These are phyloP conservation scores for Monopis laevigella DNA, from an alignment of 2,888 invertebrate genomes.

Conservation along the genomic window DNA sequence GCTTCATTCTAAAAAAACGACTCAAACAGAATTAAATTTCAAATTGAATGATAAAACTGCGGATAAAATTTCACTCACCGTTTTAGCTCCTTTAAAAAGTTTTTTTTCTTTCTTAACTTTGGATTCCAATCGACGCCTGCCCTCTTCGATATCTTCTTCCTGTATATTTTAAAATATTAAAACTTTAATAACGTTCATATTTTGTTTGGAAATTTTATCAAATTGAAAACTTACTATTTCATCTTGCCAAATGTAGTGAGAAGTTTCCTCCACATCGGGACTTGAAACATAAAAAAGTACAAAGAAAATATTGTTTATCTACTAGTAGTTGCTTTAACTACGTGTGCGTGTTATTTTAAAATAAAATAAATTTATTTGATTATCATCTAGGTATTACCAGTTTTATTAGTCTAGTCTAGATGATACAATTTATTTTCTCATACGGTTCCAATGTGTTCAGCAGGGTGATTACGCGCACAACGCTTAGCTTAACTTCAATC, in stretches of 20 bases:
- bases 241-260: slow-evolving; percentile 29
- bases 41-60: too few species aligned
- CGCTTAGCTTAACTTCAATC: too few species aligned
- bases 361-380: too few species aligned
- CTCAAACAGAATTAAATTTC: background rate
- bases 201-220: background rate
- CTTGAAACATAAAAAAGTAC: too few species aligned
- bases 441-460: too few species aligned
- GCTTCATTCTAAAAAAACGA: slow-evolving; percentile 25
- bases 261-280: slow-evolving; percentile 28
- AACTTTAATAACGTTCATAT: background rate
- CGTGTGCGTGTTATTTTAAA: too few species aligned
- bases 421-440: too few species aligned
- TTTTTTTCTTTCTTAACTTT: slow-evolving; percentile 15
- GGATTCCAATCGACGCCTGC: slow-evolving; percentile 12
- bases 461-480: too few species aligned
- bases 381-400: too few species aligned
- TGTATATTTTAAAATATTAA: slow-evolving; percentile 14
- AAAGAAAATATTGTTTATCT: too few species aligned
- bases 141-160: slow-evolving; percentile 19
- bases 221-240: slow-evolving; percentile 24
- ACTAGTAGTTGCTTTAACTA: too few species aligned
- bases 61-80: slow-evolving; percentile 20
- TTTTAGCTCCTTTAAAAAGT: slow-evolving; percentile 25
- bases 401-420: too few species aligned